Conservation (phyloP, 2,797 vertebrate species). For the Diceros bicornis region DNA sequence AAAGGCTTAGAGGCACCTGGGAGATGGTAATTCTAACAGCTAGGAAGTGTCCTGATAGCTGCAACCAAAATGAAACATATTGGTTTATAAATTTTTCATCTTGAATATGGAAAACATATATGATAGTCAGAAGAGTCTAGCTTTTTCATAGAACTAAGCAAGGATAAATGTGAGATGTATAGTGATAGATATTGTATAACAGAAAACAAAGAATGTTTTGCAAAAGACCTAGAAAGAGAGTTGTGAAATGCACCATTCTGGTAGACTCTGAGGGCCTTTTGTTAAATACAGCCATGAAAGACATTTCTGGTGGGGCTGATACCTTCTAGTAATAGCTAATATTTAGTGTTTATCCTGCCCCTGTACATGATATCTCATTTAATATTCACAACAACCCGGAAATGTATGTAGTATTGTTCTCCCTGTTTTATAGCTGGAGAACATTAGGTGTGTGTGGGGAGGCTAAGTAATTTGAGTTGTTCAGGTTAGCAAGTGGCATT, state of each 20-base stretch:
- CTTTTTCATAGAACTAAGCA: neutral
- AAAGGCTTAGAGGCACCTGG: conserved; percentile 40
- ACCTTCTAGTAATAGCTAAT: neutral
- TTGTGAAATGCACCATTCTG: neutral
- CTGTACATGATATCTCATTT: neutral
- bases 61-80: conserved; percentile 5
- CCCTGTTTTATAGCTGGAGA: neutral
- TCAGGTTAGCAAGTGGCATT: neutral
- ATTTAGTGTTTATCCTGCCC: neutral
- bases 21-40: conserved; percentile 38
- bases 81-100: conserved; percentile 53
- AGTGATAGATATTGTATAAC: neutral
- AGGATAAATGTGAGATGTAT: neutral
- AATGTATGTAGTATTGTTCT: neutral
- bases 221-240: neutral
- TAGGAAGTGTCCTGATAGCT: conserved; percentile 41
- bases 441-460: neutral
- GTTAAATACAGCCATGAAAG: neutral
- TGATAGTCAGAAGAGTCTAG: neutral
- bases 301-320: neutral
- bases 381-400: neutral
- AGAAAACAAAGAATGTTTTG: neutral
- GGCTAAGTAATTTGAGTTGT: neutral
- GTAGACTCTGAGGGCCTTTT: neutral
- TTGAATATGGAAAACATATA: neutral